Evolutionary conservation across 2,797 vertebrate genomes (phyloP).

Genomic region (Borostomias antarcticus): DNA sequence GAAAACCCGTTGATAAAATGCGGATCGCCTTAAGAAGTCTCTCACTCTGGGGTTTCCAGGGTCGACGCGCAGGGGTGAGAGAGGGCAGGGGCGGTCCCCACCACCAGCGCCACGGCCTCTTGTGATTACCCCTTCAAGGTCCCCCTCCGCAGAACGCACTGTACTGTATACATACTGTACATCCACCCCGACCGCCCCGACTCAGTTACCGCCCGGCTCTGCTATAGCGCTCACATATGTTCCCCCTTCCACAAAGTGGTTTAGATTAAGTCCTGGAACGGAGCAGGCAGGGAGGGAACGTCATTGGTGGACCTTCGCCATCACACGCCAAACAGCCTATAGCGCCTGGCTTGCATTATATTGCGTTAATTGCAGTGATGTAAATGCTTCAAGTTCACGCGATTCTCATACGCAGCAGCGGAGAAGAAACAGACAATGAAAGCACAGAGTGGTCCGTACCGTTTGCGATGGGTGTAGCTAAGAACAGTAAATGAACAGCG

Average conservation of each 20-base stretch:
- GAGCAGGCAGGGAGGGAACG: conserved; percentile 1
- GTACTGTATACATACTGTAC: not conserved
- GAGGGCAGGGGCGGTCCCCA: not conserved
- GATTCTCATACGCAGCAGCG: not conserved
- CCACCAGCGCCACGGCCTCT: not conserved
- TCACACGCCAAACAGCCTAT: not conserved
- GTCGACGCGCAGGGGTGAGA: not conserved
- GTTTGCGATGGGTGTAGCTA: not conserved
- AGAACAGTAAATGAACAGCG: not conserved
- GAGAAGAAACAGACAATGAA: not conserved
- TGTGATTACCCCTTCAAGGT: not conserved
- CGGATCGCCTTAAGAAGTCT: not conserved
- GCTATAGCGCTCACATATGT: conserved; percentile 12
- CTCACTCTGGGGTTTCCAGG: not conserved
- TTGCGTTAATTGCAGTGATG: conserved; percentile 12
- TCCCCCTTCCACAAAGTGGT: conserved; percentile 1
- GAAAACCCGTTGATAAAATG: not conserved
- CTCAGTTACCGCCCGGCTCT: not conserved
- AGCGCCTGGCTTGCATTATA: not conserved
- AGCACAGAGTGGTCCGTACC: not conserved
- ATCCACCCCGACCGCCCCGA: not conserved
- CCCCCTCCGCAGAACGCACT: too few relatives aligned
- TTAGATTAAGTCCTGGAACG: conserved; percentile 17
- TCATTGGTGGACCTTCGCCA: conserved; percentile 11
- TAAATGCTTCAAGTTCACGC: conserved; percentile 3